Conservation (phyloP, 2,113 vertebrate genomes). For the Halichoeres trimaculatus region DNA sequence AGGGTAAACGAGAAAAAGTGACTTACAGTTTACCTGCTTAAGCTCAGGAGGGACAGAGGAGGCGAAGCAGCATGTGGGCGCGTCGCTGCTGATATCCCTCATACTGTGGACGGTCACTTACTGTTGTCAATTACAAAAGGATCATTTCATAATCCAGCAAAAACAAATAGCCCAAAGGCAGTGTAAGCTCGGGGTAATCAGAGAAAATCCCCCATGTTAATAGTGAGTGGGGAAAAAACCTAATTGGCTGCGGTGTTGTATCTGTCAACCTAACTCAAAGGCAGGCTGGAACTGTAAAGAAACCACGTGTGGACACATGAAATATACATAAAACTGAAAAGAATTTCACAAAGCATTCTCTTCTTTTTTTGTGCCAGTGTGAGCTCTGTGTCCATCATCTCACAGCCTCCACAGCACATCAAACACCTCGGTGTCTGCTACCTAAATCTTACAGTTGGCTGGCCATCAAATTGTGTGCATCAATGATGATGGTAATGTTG, state of each 20-base stretch:
- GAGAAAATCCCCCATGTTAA: conserved; percentile 48
- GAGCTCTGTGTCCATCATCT: conserved; percentile 21
- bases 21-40: conserved; percentile 60
- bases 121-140: conserved; percentile 32
- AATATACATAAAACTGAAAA: conserved; percentile 29
- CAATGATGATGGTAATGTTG: conserved; percentile 43
- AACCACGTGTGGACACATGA: conserved; percentile 42
- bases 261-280: conserved; percentile 45
- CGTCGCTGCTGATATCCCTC: background rate
- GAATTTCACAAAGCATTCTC: conserved; percentile 25
- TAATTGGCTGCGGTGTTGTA: conserved; percentile 44
- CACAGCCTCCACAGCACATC: conserved; percentile 41
- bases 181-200: conserved; percentile 50
- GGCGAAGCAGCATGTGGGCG: conserved; percentile 21
- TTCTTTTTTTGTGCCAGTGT: background rate
- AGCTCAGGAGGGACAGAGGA: conserved; percentile 20
- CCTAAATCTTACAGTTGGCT: conserved; percentile 47
- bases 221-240: conserved; percentile 21
- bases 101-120: conserved; percentile 4
- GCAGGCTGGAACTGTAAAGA: conserved; percentile 37
- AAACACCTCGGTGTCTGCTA: conserved; percentile 19
- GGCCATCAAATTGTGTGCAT: conserved; percentile 50
- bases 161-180: conserved; percentile 52
- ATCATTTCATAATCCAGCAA: conserved; percentile 51
- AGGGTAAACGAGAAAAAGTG: conserved; percentile 58